Evolutionary conservation across 2,113 vertebrate species (phyloP), one percentile per base, ranked within the genome.

Genomic region (Globicephala melas): DNA sequence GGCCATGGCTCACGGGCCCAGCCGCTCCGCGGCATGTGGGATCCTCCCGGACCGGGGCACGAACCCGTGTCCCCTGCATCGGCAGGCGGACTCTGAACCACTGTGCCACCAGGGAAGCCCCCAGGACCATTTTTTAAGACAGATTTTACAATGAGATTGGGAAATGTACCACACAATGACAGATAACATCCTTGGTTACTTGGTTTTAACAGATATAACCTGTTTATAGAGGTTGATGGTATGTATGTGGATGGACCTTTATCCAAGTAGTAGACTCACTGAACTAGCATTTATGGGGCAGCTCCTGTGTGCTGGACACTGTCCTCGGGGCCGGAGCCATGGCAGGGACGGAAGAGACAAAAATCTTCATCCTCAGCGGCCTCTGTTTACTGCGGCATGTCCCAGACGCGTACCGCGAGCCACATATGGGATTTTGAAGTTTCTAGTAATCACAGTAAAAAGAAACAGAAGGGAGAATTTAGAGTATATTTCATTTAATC

Each of bases 331-430:
- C 74, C 70, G 74, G 50, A 65, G 67, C 63, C 68, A 15, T 12
- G n/a, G 65, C 13, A 17, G n/a, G 23, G 76, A 8, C 47, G 38
- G 71, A 38, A 80, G 82, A 50, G 53, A 13, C 5, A 5, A 12
- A 60, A n/a, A 7, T 20, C 26, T 31, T 67, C 1, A 0, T 44
- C 23, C 58, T 91, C 38, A 28, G n/a, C 15, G 13, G 33, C 23
- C 12, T 60, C 47, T 9, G 74, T 47, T 28, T 4, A 11, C 20
- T 12, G 23, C 1, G 12, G 8, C 31, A 12, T 1, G 4, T 47
- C 47, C 9, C 13, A 26, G 38, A 33, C 0, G 0, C 14, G 3
- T 25, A 5, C 26, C 0, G 0, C 0, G 26, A 82, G 76, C 60
- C 33, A 38, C 26, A 15, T 7, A 9, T 0, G 0, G 31, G 25